These are phyloP conservation scores for Coleophora deauratella DNA, from an alignment of 2,888 invertebrate genomes.

Conservation along the genomic window DNA sequence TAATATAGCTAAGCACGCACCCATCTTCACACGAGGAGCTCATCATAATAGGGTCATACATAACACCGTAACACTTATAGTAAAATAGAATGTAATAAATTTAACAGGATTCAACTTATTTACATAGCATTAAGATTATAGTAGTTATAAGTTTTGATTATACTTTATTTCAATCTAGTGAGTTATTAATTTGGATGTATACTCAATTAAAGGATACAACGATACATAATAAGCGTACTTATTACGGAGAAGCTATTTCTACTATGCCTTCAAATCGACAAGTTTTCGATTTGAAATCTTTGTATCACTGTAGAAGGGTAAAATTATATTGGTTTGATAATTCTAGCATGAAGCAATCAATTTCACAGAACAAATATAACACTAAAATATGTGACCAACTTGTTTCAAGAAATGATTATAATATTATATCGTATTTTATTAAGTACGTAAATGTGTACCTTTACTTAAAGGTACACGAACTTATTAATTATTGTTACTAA, in stretches of 20 bases:
- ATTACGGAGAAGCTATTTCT: slow-evolving; percentile 5
- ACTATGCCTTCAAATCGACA: no score
- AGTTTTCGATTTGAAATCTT: no score
- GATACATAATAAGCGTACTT: slow-evolving; percentile 9
- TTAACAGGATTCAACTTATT: slow-evolving; percentile 72
- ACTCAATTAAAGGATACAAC: slow-evolving; percentile 2
- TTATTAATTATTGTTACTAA: no score
- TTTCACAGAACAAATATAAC: no score
- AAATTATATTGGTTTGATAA: no score
- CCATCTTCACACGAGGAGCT: slow-evolving; percentile 44
- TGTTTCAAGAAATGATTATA: no score
- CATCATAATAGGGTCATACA: slow-evolving; percentile 61
- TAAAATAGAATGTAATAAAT: slow-evolving; percentile 73
- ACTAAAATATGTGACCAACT: no score
- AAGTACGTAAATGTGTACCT: no score
- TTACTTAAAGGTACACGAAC: no score
- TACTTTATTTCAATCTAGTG: slow-evolving; percentile 6
- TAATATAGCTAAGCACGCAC: slow-evolving; percentile 7
- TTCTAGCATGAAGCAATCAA: no score
- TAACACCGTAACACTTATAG: slow-evolving; percentile 70
- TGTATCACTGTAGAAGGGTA: no score
- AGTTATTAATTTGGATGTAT: slow-evolving; percentile 11
- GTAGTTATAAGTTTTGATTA: slow-evolving; percentile 17
- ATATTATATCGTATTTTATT: no score
- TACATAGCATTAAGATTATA: slow-evolving; percentile 45